phyloP scores from a whole-genome alignment of 2,113 vertebrate species.

The Percopsis transmontana region DNA sequence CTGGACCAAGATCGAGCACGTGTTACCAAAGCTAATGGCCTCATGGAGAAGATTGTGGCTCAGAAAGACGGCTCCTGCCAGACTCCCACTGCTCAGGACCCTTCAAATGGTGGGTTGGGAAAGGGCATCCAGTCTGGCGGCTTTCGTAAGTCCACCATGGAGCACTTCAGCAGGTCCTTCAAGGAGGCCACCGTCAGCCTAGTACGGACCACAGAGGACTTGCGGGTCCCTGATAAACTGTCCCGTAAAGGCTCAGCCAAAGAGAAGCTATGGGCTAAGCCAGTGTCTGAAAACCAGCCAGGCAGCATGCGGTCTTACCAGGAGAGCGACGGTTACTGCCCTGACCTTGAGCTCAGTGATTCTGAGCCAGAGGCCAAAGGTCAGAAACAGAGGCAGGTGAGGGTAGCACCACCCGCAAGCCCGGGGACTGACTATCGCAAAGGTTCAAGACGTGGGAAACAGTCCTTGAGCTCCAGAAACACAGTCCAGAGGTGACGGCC shows the following conservation, averaged over 20 bases:
- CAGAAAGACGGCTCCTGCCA: slow-evolving; percentile 88
- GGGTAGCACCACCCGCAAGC: slow-evolving; percentile 67
- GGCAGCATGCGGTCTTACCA: slow-evolving; percentile 79
- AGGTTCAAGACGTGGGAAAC: slow-evolving; percentile 77
- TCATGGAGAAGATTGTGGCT: slow-evolving; percentile 77
- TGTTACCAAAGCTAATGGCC: slow-evolving; percentile 81
- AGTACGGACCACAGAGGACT: slow-evolving; percentile 86
- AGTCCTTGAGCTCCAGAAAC: slow-evolving; percentile 80
- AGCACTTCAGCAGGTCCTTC: slow-evolving; percentile 90
- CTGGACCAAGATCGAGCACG: slow-evolving; percentile 72
- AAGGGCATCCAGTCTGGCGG: slow-evolving; percentile 62
- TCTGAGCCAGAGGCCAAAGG: slow-evolving; percentile 91
- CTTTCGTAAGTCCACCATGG: slow-evolving; percentile 85
- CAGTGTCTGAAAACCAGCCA: slow-evolving; percentile 71
- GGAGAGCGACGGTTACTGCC: slow-evolving; percentile 96
- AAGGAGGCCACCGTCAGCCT: slow-evolving; percentile 91
- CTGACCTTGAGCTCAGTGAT: slow-evolving; percentile 94
- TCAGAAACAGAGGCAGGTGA: slow-evolving; percentile 76
- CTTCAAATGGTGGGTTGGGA: slow-evolving; percentile 73
- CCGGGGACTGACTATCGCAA: slow-evolving; percentile 72
- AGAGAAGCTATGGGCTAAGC: slow-evolving; percentile 86
- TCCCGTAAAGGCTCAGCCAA: slow-evolving; percentile 76
- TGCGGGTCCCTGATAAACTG: slow-evolving; percentile 84
- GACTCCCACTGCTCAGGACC: slow-evolving; percentile 73
- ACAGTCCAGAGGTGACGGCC: slow-evolving; percentile 90